Conservation (phyloP, 2,888 invertebrate species). For the Pachymerium ferrugineum region DNA sequence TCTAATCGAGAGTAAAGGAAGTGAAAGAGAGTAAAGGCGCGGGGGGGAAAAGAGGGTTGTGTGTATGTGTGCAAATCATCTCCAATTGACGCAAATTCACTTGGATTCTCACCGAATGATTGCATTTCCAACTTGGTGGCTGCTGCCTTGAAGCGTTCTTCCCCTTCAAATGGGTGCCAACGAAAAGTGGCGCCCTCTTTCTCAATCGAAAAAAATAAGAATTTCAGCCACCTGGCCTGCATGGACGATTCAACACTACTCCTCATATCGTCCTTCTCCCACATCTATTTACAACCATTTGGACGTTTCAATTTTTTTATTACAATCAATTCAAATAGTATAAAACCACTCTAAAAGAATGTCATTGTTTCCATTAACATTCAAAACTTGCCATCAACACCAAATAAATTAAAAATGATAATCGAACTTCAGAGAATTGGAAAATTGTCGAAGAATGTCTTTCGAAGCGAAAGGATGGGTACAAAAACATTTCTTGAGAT, state of each 20-base stretch:
- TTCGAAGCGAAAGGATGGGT: no score
- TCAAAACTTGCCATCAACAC: no score
- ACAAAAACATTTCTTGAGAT: background rate
- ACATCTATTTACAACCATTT: background rate
- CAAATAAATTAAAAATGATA: no score
- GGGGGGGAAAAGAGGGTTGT: background rate
- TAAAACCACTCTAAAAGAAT: no score
- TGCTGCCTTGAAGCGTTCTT: constrained; percentile 22
- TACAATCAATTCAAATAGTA: no score
- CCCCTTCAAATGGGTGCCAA: constrained; percentile 18
- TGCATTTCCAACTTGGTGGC: constrained; percentile 27
- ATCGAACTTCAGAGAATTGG: no score
- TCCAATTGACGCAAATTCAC: constrained; percentile 27
- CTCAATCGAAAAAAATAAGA: background rate
- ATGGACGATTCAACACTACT: background rate
- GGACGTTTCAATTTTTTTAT: background rate
- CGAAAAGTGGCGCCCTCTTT: constrained; percentile 19
- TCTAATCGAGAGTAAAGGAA: constrained; percentile 11
- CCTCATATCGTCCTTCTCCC: background rate
- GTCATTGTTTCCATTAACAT: background rate
- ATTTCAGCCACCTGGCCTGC: constrained; percentile 12
- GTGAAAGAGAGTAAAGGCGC: background rate
- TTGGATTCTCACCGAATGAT: constrained; percentile 24
- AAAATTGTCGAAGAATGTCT: no score
- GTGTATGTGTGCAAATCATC: constrained; percentile 16